Evolutionary conservation across 2,797 vertebrate species (phyloP).

Genomic region (Sebastiscus albofasciatus): DNA sequence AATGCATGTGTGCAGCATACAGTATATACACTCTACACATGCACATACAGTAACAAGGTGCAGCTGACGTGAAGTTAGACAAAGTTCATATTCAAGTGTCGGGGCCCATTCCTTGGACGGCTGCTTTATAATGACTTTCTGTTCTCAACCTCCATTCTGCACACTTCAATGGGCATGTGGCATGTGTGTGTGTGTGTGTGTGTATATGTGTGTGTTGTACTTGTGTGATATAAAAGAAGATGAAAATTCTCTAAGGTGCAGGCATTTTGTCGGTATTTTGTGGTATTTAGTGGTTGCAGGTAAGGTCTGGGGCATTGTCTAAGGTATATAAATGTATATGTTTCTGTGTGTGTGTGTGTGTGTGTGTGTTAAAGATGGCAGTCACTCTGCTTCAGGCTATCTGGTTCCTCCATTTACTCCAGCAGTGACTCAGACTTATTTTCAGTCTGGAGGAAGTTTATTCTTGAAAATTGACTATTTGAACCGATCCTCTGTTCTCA

Average conservation of each 20-base stretch:
- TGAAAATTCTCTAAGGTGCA: constrained; percentile 34
- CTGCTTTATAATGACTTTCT: constrained; percentile 69
- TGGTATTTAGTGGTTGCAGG: constrained; percentile 41
- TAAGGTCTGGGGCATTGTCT: not conserved
- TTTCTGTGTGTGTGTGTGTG: not conserved
- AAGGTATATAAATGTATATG: not conserved
- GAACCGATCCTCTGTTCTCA: not conserved
- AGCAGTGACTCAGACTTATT: constrained; percentile 14
- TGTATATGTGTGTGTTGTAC: not conserved
- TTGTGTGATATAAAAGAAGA: constrained; percentile 33
- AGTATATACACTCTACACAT: not conserved
- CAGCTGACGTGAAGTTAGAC: constrained; percentile 41
- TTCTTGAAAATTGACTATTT: constrained; percentile 10
- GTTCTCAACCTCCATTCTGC: constrained; percentile 60
- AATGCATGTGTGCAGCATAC: not conserved
- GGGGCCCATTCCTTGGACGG: constrained; percentile 40
- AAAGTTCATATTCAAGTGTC: constrained; percentile 69
- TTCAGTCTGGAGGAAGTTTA: constrained; percentile 9
- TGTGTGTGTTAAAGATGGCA: not conserved
- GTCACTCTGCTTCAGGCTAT: not conserved
- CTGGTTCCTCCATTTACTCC: constrained; percentile 3
- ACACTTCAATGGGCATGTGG: constrained; percentile 54
- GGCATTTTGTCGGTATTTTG: constrained; percentile 38
- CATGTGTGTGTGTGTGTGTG: constrained; percentile 1
- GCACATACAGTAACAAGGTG: constrained; percentile 12